Evolutionary conservation across 2,888 invertebrate species (phyloP).

Genomic region (Conomelus anceps): DNA sequence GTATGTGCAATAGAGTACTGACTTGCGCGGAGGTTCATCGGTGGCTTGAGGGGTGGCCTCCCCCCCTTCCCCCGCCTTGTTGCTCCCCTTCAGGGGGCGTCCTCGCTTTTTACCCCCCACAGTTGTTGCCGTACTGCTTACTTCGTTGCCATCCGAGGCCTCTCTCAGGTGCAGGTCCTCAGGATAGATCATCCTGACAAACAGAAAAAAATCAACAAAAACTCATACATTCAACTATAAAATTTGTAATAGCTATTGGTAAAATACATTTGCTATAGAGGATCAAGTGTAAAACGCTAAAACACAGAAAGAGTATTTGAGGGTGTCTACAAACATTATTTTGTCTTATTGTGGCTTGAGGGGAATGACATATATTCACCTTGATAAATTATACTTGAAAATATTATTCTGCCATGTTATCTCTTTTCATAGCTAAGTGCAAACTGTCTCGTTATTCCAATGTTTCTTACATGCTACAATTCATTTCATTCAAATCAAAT

Average conservation of each 20-base stretch:
- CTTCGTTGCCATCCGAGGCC: neutral
- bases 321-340: no score
- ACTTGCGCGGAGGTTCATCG: neutral
- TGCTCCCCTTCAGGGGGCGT: neutral
- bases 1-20: no score
- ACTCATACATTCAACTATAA: neutral
- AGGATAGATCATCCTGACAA: conserved; percentile 45
- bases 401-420: no score
- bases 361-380: no score
- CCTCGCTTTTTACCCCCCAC: neutral
- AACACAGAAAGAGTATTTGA: no score
- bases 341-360: no score
- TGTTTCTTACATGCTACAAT: no score
- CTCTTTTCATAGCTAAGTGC: no score
- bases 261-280: neutral
- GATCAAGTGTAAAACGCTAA: no score
- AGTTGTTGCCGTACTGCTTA: neutral
- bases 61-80: neutral
- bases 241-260: neutral
- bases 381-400: no score
- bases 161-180: conserved; percentile 38
- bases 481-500: no score
- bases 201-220: conserved; percentile 16
- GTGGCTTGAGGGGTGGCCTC: neutral
- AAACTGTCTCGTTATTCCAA: no score